Evolutionary conservation across 2,113 vertebrate genomes (phyloP).

Genomic region (Cyrtonyx montezumae): DNA sequence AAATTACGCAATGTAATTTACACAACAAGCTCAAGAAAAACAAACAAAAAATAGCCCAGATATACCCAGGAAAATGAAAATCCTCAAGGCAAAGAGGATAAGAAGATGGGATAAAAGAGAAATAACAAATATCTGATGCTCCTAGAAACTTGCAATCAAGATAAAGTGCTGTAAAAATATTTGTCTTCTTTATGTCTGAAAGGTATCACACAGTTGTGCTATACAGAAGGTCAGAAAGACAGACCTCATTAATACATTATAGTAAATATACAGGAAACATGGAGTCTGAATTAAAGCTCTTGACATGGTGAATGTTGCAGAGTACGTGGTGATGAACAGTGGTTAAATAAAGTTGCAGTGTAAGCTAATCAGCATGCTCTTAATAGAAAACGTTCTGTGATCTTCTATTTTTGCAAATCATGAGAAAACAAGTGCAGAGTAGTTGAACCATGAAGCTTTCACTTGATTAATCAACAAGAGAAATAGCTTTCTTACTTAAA

Average conservation of each 20-base stretch:
- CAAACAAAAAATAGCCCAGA: neutral
- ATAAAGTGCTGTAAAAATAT: neutral
- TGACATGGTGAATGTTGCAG: neutral
- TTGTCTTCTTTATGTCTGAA: neutral
- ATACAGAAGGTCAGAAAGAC: neutral
- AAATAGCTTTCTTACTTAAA: neutral
- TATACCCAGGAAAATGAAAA: neutral
- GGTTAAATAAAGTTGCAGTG: neutral
- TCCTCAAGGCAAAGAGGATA: neutral
- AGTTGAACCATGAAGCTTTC: neutral
- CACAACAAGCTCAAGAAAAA: neutral
- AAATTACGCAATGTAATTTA: neutral
- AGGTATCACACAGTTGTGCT: neutral
- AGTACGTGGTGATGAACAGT: neutral
- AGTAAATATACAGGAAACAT: neutral
- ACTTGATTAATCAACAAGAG: constrained; percentile 17
- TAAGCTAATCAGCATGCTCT: neutral
- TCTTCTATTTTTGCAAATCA: neutral
- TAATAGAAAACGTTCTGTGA: neutral
- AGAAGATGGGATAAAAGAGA: neutral
- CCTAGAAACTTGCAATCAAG: neutral
- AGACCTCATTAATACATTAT: neutral
- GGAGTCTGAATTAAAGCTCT: neutral
- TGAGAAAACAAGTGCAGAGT: neutral
- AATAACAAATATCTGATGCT: neutral